Conservation (phyloP, 1,140 invertebrate species). For the Hydropsyche tenuis region DNA sequence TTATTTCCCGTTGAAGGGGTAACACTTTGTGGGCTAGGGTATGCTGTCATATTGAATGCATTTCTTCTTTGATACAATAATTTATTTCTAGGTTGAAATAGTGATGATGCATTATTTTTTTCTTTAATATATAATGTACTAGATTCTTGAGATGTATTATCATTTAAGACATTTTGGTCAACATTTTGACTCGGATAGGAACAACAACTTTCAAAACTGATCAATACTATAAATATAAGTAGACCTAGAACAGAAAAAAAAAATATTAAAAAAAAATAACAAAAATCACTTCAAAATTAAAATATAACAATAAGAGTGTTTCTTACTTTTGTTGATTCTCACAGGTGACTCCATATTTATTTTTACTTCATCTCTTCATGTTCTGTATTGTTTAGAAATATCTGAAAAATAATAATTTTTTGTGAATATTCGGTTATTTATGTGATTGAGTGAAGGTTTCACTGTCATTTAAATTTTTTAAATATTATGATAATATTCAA, state of each 20-base stretch:
- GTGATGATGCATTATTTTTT: slow-evolving; percentile 3
- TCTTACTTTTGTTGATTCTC: slow-evolving; percentile 47
- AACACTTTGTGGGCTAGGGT: slow-evolving; percentile 12
- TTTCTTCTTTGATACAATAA: slow-evolving; percentile 38
- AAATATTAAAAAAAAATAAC: not conserved
- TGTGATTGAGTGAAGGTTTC: no score
- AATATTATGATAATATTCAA: no score
- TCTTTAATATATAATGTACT: slow-evolving; percentile 15
- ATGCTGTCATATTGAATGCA: slow-evolving; percentile 1
- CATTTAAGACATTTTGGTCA: slow-evolving; percentile 5
- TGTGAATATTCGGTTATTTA: no score
- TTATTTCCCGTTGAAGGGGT: slow-evolving; percentile 5
- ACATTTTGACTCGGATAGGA: slow-evolving; percentile 33
- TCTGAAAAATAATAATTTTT: slow-evolving; percentile 8
- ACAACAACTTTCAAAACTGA: slow-evolving; percentile 1
- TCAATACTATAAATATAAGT: not conserved
- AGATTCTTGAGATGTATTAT: slow-evolving; percentile 26
- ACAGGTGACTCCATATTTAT: slow-evolving; percentile 48
- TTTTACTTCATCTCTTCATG: slow-evolving; percentile 41
- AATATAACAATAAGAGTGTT: slow-evolving; percentile 5
- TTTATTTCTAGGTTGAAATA: slow-evolving; percentile 33
- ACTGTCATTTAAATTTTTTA: no score
- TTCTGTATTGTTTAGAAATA: slow-evolving; percentile 19
- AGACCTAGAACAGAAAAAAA: not conserved
- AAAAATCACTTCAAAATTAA: no score